Base-by-base conservation (phyloP, 1,140 invertebrate species). In the Bombus pyrosoma region DNA sequence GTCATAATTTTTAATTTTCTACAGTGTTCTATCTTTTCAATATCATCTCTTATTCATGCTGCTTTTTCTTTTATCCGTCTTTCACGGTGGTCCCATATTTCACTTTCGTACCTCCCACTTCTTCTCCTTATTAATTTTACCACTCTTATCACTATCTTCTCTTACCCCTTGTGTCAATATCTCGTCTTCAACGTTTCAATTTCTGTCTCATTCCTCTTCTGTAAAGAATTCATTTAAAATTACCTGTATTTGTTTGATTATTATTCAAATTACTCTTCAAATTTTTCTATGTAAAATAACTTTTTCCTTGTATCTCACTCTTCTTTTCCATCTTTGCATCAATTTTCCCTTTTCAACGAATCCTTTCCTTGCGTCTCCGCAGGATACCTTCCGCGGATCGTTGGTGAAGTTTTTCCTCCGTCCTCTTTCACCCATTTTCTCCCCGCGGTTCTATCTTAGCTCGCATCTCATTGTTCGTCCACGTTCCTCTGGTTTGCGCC, bases 381-480 rank as follows among this genome's bases (percentile, higher is more conserved):
- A 43, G 43, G 69, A 68, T 57, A 34, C 47, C 12, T 28, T 28
- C 41, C 18, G 1, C 47, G 5, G 47, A 53, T 13, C 13, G 22
- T 41, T 25, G 18, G 13, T 3, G 4, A 9, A 39, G n/a, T 32
- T 75, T 76, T 68, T 69, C 57, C 53, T 47, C 32, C 47, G 41
- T 66, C 43, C 74, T 41, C 22, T 12, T 18, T 34, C 32, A 4
- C 43, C 22, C 3, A 28, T 8, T 39, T 59, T 34, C 73, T 47
- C 15, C 41, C 37, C 37, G 71, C 39, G 43, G 18, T n/a, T 66
- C 66, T 83, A 86, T 83, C 84, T 71, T 66, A 43, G 72, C 73
- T 59, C 87, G 72, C 43, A 77, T 76, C 73, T 75, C 72, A 82
- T 83, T 76, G 81, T 76, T 68, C 73, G 73, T 77, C 73, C 62